Base-by-base conservation (phyloP, 1,140 invertebrate genomes). In the Bemisia tabaci region DNA sequence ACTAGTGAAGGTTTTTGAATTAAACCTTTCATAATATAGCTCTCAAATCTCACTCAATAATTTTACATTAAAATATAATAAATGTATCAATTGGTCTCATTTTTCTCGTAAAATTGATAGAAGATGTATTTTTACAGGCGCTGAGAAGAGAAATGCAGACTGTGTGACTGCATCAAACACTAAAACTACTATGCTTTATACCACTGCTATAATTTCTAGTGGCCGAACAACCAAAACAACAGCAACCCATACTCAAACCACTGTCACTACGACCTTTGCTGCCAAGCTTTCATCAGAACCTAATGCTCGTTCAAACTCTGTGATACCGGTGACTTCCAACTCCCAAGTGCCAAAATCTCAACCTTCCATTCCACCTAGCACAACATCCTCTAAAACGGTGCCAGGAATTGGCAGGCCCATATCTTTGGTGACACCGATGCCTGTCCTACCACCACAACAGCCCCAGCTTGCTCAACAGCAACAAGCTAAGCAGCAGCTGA, bases 151-250 rank as follows among this genome's bases (percentile, higher is more conserved):
- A 80, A 80, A 72, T 73, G n/a, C n/a, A n/a, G n/a, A n/a, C n/a
- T n/a, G 78, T 66, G 75, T 77, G 12, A 65, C 74, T 67, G 69
- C 76, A 48, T 77, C 78, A 5, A 79, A 76, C 68, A 82, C 80
- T n/a, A 82, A 82, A 70, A 82, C 82, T 61, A 86, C 82, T 24
- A 83, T 82, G 79, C 83, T 83, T 1, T 84, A 85, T 69, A 83
- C 84, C 22, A 81, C 79, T 66, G 82, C 82, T 62, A 83, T 85
- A 62, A 84, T 82, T 80, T 81, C 33, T 48, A 48, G 33, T 48
- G 33, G 33, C 5, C 33, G 33, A 48, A 48, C 17, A 17, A 48
- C 33, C 5, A 61, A 22, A 61, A 65, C 62, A 22, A 72, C 77
- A 63, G 77, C 79, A 23, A 80, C 79, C 70, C 74, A 79, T 25